A percentile compares a stretch with the other conserved stretches of the same genome.
Conservation (phyloP, 1,140 invertebrate genomes). For the Ooceraea biroi region DNA sequence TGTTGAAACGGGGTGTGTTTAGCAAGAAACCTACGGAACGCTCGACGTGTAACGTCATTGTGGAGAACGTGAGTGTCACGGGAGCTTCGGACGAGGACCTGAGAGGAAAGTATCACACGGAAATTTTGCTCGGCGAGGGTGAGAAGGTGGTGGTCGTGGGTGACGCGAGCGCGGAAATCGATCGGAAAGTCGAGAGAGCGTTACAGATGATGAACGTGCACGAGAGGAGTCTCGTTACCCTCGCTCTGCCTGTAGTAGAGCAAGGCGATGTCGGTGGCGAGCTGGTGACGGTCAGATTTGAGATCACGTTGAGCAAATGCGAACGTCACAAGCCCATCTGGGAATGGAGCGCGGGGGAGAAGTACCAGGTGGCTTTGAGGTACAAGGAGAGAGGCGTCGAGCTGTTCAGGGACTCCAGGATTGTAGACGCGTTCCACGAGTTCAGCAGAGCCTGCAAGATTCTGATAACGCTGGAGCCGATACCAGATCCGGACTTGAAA, state of each 20-base stretch:
- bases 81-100: conserved; percentile 59
- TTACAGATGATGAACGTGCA: conserved; percentile 79
- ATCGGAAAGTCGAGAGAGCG: conserved; percentile 80
- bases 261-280: conserved; percentile 52
- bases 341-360: conserved; percentile 83
- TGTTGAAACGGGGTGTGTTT: conserved; percentile 74
- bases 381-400: conserved; percentile 83
- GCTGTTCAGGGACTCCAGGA: conserved; percentile 81
- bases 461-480: conserved; percentile 88
- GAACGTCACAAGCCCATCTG: conserved; percentile 78
- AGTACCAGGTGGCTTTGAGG: conserved; percentile 82
- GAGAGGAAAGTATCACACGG: conserved; percentile 67
- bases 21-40: conserved; percentile 79
- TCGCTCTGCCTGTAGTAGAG: conserved; percentile 62
- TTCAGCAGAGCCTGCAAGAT: conserved; percentile 90
- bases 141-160: conserved; percentile 76
- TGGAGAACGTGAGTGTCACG: conserved; percentile 73
- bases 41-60: conserved; percentile 74
- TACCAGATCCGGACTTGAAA: conserved; percentile 86
- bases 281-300: conserved; percentile 66
- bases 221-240: conserved; percentile 77
- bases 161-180: conserved; percentile 75
- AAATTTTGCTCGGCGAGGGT: conserved; percentile 69
- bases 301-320: conserved; percentile 74
- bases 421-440: conserved; percentile 86